Evolutionary conservation across 2,113 vertebrate species (phyloP).

Genomic region (Taxidea taxus): DNA sequence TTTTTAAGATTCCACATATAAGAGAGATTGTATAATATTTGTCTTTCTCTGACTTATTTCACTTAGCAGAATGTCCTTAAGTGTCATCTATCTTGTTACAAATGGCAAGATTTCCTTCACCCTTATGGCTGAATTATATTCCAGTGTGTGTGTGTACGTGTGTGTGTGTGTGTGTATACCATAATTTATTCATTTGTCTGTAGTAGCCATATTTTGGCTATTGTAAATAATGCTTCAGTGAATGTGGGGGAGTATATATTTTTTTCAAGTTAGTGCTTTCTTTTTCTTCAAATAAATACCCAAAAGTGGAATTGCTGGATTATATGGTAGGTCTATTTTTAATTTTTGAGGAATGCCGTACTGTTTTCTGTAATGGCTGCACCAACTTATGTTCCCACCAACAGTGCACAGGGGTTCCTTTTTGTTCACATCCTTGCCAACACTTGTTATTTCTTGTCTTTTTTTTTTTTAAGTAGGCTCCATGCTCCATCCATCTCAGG

Average conservation of each 20-base stretch:
- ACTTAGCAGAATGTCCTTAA: background rate
- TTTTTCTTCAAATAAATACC: background rate
- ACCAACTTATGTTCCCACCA: background rate
- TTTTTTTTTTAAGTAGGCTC: background rate
- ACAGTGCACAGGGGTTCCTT: background rate
- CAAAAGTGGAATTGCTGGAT: background rate
- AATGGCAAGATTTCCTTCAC: background rate
- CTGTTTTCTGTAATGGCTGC: background rate
- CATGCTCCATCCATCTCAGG: background rate
- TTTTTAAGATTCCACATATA: background rate
- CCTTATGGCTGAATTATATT: background rate
- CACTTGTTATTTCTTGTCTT: background rate
- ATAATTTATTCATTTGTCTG: background rate
- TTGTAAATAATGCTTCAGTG: background rate
- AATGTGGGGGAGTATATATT: background rate
- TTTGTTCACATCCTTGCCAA: background rate
- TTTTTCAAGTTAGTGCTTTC: background rate
- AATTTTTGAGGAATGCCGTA: background rate
- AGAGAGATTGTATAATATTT: background rate
- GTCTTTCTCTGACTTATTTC: background rate
- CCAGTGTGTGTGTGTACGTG: background rate
- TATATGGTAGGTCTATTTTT: background rate
- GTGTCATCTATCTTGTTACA: background rate
- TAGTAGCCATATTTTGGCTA: background rate
- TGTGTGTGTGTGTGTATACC: too few relatives aligned